phyloP scores from a whole-genome alignment of 2,113 vertebrate species.

The Odontesthes bonariensis region DNA sequence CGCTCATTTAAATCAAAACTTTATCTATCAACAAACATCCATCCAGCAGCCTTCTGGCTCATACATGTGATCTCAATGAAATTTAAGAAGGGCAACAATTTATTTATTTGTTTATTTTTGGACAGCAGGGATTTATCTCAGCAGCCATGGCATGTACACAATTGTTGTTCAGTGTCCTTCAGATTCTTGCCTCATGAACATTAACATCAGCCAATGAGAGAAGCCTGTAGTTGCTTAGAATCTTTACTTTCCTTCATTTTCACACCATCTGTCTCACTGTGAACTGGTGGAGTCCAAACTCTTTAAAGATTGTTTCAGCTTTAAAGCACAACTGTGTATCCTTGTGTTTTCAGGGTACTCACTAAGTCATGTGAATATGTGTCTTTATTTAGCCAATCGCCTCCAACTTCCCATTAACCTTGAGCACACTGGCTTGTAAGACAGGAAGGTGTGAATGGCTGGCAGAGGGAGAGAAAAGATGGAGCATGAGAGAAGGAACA shows the following conservation, averaged over 20 bases:
- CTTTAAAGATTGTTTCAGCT: neutral
- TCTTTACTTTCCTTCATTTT: neutral
- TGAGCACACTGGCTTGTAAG: conserved; percentile 60
- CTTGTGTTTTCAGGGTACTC: neutral
- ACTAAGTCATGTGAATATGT: conserved; percentile 15
- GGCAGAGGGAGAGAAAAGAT: conserved; percentile 33
- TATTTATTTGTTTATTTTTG: neutral
- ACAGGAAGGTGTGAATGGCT: conserved; percentile 65
- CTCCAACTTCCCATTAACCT: conserved; percentile 70
- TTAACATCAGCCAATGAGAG: neutral
- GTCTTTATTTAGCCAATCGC: conserved; percentile 59
- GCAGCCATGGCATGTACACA: neutral
- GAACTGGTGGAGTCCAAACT: neutral
- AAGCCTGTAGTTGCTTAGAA: neutral
- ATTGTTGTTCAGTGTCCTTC: neutral
- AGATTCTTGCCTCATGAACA: no score
- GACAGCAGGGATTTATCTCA: neutral
- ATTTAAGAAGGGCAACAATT: no score
- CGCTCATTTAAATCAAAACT: no score
- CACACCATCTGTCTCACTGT: neutral
- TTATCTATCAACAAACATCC: no score
- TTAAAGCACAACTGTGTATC: neutral
- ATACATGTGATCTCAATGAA: no score
- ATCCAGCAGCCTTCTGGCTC: no score
- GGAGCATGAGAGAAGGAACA: conserved; percentile 45